Evolutionary conservation across 2,113 vertebrate genomes (phyloP), one percentile per base, ranked within the genome.

Genomic region (Tachysurus fulvidraco): DNA sequence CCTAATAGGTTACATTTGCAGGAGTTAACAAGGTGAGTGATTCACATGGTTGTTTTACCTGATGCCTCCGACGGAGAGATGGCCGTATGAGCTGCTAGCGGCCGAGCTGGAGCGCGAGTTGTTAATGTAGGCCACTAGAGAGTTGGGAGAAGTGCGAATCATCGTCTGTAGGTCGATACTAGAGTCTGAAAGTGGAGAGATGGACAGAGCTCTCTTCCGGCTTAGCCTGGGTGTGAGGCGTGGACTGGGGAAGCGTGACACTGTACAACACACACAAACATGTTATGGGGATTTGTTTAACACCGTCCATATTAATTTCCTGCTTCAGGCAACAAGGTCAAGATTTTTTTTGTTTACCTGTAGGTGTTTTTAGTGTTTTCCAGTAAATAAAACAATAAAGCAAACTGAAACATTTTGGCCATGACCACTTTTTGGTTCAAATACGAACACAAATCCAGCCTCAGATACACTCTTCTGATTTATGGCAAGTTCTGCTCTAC

Each of bases 141-240:
- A 98, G 93, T 96, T 98, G 73, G 97, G 97, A 0, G 98, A 97
- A 2, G 97, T 97, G 83, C 97, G 95, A 92, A 98, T 98, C 97
- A 98, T 97, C 0, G 97, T 96, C 92, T 98, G 97, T 10, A 99
- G 95, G 94, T 99, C 97, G 21, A 99, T 96, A 94, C 96, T 96
- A 94, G 96, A 96, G 8, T 99, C 98, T 0, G 97, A 98, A 62
- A 98, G 95, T 0, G 97, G 97, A 4, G 97, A 98, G 91, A 98
- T 96, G 81, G 97, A 98, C 89, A 98, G 91, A 0, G 97, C 95
- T 85, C 97, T 89, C 92, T 99, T 99, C 81, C 98, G 95, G 93
- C 95, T 96, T 90, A 97, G 91, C 76, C 97, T 91, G 0, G 97
- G 96, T 0, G 96, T 96, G 89, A 97, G 93, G 0, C 97, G 93